Evolutionary conservation across 2,113 vertebrate species (phyloP).

Genomic region (Fregetta grallaria): DNA sequence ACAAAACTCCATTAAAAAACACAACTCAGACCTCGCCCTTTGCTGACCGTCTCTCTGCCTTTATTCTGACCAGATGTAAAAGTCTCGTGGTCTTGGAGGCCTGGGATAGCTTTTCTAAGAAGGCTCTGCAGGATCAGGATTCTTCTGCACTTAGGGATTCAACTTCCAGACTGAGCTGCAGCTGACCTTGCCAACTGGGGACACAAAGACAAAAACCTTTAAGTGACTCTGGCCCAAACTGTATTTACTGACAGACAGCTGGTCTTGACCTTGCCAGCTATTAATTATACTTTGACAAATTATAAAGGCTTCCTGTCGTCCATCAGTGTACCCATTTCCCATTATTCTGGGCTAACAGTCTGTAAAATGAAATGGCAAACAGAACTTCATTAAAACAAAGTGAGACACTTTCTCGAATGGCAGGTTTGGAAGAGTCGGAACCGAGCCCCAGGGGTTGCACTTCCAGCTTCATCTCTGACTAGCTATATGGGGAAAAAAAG

Average conservation of each 20-base stretch:
- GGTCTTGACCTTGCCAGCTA: slow-evolving; percentile 8
- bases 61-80: slow-evolving; percentile 39
- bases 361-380: slow-evolving; percentile 29
- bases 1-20: slow-evolving; percentile 1
- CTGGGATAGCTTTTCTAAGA: background rate
- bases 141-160: background rate
- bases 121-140: background rate
- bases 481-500: background rate
- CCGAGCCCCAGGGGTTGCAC: background rate
- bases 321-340: background rate
- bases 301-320: slow-evolving; percentile 15
- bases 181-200: background rate
- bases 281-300: slow-evolving; percentile 46
- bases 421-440: background rate
- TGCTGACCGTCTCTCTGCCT: slow-evolving; percentile 22
- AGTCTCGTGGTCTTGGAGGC: background rate
- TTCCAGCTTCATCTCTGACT: background rate
- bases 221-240: background rate
- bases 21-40: background rate
- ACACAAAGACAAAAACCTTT: slow-evolving; percentile 4
- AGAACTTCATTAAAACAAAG: slow-evolving; percentile 33
- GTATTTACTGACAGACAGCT: background rate
- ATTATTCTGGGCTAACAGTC: slow-evolving; percentile 45
- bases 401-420: background rate
- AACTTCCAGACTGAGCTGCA: background rate